Base-by-base conservation (phyloP, 1,140 invertebrate species). In the Caenorhabditis briggsae region DNA sequence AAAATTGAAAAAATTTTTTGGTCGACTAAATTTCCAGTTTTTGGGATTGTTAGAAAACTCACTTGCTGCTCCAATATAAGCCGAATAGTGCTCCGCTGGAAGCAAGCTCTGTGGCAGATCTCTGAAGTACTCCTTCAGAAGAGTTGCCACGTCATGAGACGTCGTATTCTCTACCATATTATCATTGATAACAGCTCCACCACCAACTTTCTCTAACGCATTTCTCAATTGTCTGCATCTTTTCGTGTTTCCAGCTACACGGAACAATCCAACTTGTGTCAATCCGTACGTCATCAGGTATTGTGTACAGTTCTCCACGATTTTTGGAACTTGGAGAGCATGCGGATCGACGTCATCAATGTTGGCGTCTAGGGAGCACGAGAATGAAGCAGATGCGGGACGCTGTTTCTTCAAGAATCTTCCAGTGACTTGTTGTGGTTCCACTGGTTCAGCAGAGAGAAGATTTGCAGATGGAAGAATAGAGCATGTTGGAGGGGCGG, bases 51-150 rank as follows among this genome's bases (percentile, higher is more conserved):
- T 33, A 33, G 33, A 33, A 87, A 82, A 92, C 95, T 95, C 94
- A 97, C 96, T 96, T 94, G 97, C 96, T 33, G 96, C 97, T 90
- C 96, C 95, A 70, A 98, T 94, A 93, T 97, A 97, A 53, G 96
- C 95, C 86, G 95, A 94, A 92, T 97, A 97, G 1, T 98, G 94
- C 91, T 96, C 95, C 88, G 95, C 94, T 89, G 96, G 97, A 1
- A 98, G 94, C 23, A 98, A 93, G 5, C 97, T 96, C 92, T 98
- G 96, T 0, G 97, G 96, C 59, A 98, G 93, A 92, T 98, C 97
- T 43, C 97, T 94, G 88, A 98, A 95, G 93, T 96, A 97, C 92
- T 98, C 96, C 92, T 98, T 98, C 1, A 98, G 93, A 25, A 98
- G 93, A 0, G 96, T 96, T 5, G 96, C 96, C 23, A 98, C 96